Evolutionary conservation across 2,888 invertebrate genomes (phyloP), one percentile per base, ranked within the genome.

Genomic region (Aphodius sticticus): DNA sequence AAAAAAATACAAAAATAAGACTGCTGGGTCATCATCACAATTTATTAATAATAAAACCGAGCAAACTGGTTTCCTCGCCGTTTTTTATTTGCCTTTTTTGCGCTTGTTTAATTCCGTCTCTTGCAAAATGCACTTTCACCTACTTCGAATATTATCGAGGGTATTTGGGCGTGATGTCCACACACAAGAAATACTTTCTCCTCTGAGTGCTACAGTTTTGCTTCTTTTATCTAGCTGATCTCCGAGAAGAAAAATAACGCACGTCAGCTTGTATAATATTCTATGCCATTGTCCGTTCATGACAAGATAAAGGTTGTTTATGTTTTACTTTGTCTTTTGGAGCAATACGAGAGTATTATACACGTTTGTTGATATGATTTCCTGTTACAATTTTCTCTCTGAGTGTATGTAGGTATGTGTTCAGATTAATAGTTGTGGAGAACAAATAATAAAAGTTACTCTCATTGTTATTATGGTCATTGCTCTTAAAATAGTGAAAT

Each of bases 91-190:
- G 53, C 12, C 9, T 53, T 53, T 53, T 53, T 53, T 53, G 53
- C 53, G 53, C 53, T 53, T 53, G 53, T 53, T 53, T 53, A 53
- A 53, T 53, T 53, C 53, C 53, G 53, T 53, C 53, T 2, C 53
- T 53, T 53, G 53, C 53, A 53, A 53, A 53, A 53, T 53, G 53
- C 53, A 53, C 53, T 53, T 53, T 53, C 53, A 53, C 53, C 53
- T 53, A 53, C 53, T 53, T 53, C 53, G 53, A 12, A 53, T 3
- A 53, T 53, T 53, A 5, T 53, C 53, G 53, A 53, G 53, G 53
- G 53, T 53, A 53, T 53, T 53, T 53, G 53, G 53, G 53, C 53
- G 53, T 53, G 53, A 53, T 53, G 53, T 53, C 53, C 53, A 53
- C 53, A 53, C 53, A 53, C 53, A 53, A 53, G 53, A 53, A 53